Evolutionary conservation across 64 coral and sea anemone species (phyloP), one percentile per base, ranked within the genome.

Genomic region (Montipora capricornis): DNA sequence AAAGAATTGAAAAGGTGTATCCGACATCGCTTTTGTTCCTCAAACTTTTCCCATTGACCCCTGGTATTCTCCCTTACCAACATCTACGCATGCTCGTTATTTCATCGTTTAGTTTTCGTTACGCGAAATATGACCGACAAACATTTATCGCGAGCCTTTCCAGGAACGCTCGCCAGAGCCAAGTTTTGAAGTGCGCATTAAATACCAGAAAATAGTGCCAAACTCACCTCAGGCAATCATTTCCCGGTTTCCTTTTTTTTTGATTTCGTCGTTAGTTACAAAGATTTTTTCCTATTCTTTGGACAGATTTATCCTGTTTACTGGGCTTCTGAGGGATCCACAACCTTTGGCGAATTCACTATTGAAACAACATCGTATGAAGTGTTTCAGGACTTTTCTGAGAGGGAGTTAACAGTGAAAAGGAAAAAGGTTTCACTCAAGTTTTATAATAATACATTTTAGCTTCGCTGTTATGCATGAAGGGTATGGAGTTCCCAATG

Each of bases 311-410:
- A 78, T 47, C 76, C 76, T 16, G 6, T 19, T 12, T 78, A 78
- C 76, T 78, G 76, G 76, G 44, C 76, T 7, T 19, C 76, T 19
- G 76, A 78, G 44, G 76, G 76, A 47, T 78, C 76, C 2, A n/a
- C 16, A 2, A 50, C 44, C 4, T 78, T 78, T 48, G 76, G 76
- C 5, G 14, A 78, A 78, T 78, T 78, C 46, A 46, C 46, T 5
- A 49, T 78, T 19, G 76, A 78, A 78, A 49, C 76, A 78, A 49
- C 76, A 6, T 78, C 76, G 5, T 3, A 78, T 14, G 76, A 78
- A 78, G 19, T 78, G 10, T 78, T 78, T 14, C 76, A 78, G 76
- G 76, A 78, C 47, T 51, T 78, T 78, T 78, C 76, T 16, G 46
- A 78, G 46, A 78, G 45, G 17, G 76, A 78, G 49, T 78, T 78